Evolutionary conservation across 2,797 vertebrate species (phyloP).

Genomic region (Cuculus canorus): DNA sequence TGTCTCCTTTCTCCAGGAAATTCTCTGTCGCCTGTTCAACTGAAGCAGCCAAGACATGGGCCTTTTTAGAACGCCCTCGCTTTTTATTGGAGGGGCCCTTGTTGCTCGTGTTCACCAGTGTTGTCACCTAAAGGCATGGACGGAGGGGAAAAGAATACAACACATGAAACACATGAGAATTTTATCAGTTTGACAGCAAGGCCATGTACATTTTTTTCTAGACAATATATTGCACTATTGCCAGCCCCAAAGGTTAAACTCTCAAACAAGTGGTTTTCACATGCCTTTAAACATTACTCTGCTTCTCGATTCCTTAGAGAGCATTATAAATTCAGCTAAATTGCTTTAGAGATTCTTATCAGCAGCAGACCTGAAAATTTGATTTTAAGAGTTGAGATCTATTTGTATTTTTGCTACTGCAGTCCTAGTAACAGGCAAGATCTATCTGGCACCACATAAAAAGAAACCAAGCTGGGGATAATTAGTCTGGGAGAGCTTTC

Average conservation of each 20-base stretch:
- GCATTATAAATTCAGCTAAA: neutral
- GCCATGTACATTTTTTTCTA: neutral
- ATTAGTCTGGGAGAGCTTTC: neutral
- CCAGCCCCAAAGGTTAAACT: neutral
- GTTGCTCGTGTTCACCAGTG: constrained; percentile 96
- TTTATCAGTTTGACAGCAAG: neutral
- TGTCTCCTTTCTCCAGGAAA: constrained; percentile 98
- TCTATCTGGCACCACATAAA: neutral
- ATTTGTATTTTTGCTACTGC: neutral
- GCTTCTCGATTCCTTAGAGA: neutral
- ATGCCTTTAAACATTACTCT: neutral
- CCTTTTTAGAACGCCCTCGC: constrained; percentile 98
- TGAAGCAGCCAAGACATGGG: constrained; percentile 95
- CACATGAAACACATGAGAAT: neutral
- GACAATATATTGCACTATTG: neutral
- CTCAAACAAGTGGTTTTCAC: neutral
- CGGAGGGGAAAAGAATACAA: neutral
- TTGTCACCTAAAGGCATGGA: constrained; percentile 86
- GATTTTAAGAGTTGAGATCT: neutral
- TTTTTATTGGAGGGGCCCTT: constrained; percentile 99
- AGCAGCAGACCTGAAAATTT: neutral
- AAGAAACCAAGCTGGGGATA: neutral
- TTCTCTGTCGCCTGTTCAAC: constrained; percentile 97
- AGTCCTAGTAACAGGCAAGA: neutral
- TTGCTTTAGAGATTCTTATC: neutral